Evolutionary conservation across 30 jellyfish, hydroid and myxozoan genomes (phyloP).

Genomic region (Aurelia sp.): DNA sequence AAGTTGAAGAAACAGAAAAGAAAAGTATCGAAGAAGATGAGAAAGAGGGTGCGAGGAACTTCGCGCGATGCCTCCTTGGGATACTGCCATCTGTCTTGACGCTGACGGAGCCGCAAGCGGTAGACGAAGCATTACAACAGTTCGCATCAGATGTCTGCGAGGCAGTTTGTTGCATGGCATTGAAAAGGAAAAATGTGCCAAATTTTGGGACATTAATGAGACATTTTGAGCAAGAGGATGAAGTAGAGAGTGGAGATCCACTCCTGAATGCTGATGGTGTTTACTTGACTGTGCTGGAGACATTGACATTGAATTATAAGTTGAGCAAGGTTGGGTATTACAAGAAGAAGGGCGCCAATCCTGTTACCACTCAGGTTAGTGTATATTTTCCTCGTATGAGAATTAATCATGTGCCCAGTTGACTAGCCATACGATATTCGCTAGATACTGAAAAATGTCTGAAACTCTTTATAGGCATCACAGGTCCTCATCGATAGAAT

Average conservation of each 20-base stretch:
- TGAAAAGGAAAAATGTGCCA: constrained; percentile 96
- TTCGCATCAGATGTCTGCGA: constrained; percentile 98
- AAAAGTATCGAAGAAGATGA: constrained; percentile 90
- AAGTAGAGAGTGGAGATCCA: constrained; percentile 72
- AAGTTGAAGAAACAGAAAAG: constrained; percentile 74
- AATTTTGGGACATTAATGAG: constrained; percentile 92
- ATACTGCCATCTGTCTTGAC: constrained; percentile 89
- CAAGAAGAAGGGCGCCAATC: constrained; percentile 56
- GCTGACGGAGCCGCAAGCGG: constrained; percentile 90
- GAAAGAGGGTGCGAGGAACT: constrained; percentile 96
- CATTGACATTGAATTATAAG: constrained; percentile 74
- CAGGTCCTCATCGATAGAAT: too few relatives aligned
- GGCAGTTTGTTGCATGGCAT: constrained; percentile 98
- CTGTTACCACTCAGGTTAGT: constrained; percentile 79
- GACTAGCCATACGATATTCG: too few relatives aligned
- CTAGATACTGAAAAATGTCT: too few relatives aligned
- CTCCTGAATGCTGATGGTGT: constrained; percentile 95
- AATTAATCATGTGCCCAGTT: too few relatives aligned
- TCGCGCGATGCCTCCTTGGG: constrained; percentile 96
- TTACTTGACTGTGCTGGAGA: constrained; percentile 85
- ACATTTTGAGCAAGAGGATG: constrained; percentile 69
- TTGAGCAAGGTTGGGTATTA: constrained; percentile 79
- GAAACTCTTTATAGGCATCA: too few relatives aligned
- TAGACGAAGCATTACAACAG: constrained; percentile 96
- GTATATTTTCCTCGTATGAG: too few relatives aligned